phyloP scores from a whole-genome alignment of 2,797 vertebrate genomes.

The Okamejei kenojei region DNA sequence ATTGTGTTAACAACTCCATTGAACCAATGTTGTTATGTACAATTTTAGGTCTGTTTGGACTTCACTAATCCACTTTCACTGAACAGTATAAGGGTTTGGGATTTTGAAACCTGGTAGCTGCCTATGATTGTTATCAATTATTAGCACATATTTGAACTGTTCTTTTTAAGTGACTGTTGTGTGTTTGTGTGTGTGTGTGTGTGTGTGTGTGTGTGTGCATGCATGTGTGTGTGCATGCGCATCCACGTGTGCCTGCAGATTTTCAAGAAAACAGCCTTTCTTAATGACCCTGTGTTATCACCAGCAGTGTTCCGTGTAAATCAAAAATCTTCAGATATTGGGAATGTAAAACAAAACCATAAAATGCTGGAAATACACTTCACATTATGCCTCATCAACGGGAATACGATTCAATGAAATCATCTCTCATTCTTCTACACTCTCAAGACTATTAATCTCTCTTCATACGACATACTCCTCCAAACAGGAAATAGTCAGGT shows the following conservation, averaged over 20 bases:
- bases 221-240: not conserved
- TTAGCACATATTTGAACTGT: not conserved
- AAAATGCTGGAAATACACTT: too few species aligned
- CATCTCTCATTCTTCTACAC: too few species aligned
- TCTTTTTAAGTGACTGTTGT: not conserved
- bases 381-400: too few species aligned
- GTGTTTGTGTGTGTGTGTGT: not conserved
- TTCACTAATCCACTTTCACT: not conserved
- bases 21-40: not conserved
- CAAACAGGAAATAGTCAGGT: too few species aligned
- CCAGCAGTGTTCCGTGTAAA: too few species aligned
- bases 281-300: not conserved
- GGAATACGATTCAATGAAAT: too few species aligned
- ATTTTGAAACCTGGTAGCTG: constrained; percentile 6
- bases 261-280: not conserved
- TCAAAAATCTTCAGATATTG: too few species aligned
- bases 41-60: not conserved
- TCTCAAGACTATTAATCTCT: too few species aligned
- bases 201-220: not conserved
- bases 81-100: not conserved
- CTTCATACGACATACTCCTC: too few species aligned
- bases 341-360: too few species aligned
- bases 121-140: not conserved
- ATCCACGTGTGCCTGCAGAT: too few species aligned
- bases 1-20: not conserved